Evolutionary conservation across 2,113 vertebrate genomes (phyloP).

Genomic region (Lipophrys pholis): DNA sequence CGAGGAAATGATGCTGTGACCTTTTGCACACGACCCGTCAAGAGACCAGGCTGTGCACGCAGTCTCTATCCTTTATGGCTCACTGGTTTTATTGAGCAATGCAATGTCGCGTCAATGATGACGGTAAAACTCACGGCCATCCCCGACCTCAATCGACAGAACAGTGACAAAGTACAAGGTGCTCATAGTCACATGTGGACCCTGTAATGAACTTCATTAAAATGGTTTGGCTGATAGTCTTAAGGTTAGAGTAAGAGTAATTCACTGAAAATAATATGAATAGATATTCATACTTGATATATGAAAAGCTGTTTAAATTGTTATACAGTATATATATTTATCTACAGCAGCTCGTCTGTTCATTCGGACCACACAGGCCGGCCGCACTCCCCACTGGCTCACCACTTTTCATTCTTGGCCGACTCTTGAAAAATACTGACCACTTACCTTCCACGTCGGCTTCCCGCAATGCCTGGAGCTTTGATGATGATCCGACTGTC

Average conservation of each 20-base stretch:
- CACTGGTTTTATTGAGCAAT: conserved; percentile 45
- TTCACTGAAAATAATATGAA: background rate
- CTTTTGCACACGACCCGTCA: conserved; percentile 50
- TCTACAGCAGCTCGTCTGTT: no score
- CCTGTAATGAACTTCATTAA: conserved; percentile 1
- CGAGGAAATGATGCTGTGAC: conserved; percentile 25
- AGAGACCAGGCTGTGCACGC: background rate
- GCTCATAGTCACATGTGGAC: conserved; percentile 2
- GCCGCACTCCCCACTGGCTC: no score
- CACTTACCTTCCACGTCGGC: no score
- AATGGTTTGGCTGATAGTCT: conserved; percentile 17
- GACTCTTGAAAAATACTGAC: no score
- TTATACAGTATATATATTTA: no score
- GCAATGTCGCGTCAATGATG: conserved; percentile 13
- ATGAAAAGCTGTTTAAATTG: background rate
- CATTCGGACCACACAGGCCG: no score
- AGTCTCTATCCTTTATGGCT: conserved; percentile 32
- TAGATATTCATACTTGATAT: conserved; percentile 10
- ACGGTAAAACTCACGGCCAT: conserved; percentile 22
- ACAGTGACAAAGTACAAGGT: background rate
- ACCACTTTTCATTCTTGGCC: no score
- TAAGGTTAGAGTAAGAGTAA: conserved; percentile 8
- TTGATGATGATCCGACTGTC: no score
- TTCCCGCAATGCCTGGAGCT: no score
- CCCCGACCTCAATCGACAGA: background rate